Conservation (phyloP, 2,113 vertebrate species). For the Gasterosteus nipponicus region DNA sequence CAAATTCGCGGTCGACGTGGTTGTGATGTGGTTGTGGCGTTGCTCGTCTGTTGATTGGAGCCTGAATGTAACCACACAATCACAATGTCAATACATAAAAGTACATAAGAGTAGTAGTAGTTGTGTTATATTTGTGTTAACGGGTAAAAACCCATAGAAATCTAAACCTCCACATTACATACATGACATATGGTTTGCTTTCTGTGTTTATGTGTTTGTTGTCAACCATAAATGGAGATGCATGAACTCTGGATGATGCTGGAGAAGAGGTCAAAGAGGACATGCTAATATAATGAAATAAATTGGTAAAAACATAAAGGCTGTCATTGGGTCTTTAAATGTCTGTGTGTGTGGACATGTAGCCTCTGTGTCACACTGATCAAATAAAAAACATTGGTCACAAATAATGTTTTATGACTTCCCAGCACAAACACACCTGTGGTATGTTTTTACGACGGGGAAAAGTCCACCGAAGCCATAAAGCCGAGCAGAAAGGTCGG, state of each 20-base stretch:
- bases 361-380: not conserved
- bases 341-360: not conserved
- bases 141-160: not conserved
- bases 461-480: slow-evolving; percentile 77
- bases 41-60: too few species aligned
- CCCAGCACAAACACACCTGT: slow-evolving; percentile 38
- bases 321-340: not conserved
- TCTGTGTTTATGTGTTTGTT: not conserved
- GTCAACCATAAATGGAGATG: slow-evolving; percentile 28
- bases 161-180: too few species aligned
- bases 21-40: too few species aligned
- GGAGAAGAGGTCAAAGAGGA: not conserved
- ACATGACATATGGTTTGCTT: not conserved
- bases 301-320: not conserved
- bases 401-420: slow-evolving; percentile 12
- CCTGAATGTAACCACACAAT: too few species aligned
- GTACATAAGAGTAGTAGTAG: too few species aligned
- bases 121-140: not conserved
- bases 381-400: not conserved
- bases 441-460: slow-evolving; percentile 62
- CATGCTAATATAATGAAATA: not conserved
- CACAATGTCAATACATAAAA: not conserved
- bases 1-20: too few species aligned
- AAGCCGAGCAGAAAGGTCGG: slow-evolving; percentile 63
- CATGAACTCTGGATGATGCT: not conserved